Base-by-base conservation (phyloP, 2,113 vertebrate species). In the Haemorhous mexicanus region DNA sequence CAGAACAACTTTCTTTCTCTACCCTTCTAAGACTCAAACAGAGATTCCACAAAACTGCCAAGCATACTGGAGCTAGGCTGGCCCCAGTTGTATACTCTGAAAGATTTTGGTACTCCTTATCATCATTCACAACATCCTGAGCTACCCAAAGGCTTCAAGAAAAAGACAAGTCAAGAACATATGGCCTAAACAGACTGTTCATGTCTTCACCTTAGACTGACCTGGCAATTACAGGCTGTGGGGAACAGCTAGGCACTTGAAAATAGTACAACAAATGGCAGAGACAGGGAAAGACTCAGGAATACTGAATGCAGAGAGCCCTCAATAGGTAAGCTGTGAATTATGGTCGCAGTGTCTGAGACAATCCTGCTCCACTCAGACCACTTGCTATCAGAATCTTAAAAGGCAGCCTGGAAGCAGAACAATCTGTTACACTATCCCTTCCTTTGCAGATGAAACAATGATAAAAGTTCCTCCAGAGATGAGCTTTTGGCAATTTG, bases 181-280 rank as follows among this genome's bases (percentile, higher is more conserved):
- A 90, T 82, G 91, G 93, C 84, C 84, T 77, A 93, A 84, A 82
- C 67, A 79, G 28, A 66, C 75, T 81, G 28, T 68, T 86, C 37
- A 9, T 19, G 61, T 70, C 89, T 79, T 93, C 73, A 88, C 91
- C 95, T 96, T 87, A 74, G 52, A 43, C 79, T 95, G 93, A 96
- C 96, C 93, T 97, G 95, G 94, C 94, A 97, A 95, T 97, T 97
- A 96, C 77, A 93, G 94, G 69, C 94, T 96, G 90, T 76, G 62
- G 93, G 95, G 88, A 96, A 95, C 74, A 87, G 64, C 91, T 88
- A 95, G 32, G 69, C 83, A 35, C 90, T 84, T 74, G 76, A 75
- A 95, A 91, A 93, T 46, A 87, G 43, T 47, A 66, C 67, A 66
- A 77, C 67, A 93, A 81, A 90, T 5, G 49, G 67, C 83, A 84